Percentiles rank a stretch among this genome's conserved stretches.
phyloP scores from a whole-genome alignment of 2,888 invertebrate genomes.

The Eupithecia dodoneata region DNA sequence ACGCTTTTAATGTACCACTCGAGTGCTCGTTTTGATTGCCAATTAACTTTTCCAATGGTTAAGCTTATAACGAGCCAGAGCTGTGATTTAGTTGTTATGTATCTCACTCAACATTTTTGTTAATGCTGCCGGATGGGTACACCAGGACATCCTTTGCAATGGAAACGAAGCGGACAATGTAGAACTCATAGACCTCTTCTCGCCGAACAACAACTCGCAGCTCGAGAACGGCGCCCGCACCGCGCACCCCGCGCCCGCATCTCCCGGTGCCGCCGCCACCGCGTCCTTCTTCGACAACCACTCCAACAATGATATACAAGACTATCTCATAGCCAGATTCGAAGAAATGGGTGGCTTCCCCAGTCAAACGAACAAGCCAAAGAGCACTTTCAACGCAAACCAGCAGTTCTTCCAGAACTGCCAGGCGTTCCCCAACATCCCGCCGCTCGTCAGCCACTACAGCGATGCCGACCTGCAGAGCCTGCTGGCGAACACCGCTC shows the following conservation, averaged over 20 bases:
- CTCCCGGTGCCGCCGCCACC: slow-evolving; percentile 54
- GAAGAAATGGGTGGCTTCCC: slow-evolving; percentile 66
- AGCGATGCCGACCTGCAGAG: slow-evolving; percentile 67
- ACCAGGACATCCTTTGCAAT: slow-evolving; percentile 55
- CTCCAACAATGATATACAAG: slow-evolving; percentile 75
- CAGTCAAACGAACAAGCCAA: slow-evolving; percentile 49
- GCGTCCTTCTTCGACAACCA: slow-evolving; percentile 65
- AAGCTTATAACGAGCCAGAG: slow-evolving; percentile 12
- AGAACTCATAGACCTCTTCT: slow-evolving; percentile 62
- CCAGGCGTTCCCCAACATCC: slow-evolving; percentile 75
- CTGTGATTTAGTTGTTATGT: slow-evolving; percentile 8
- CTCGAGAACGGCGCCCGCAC: slow-evolving; percentile 68
- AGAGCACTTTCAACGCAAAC: slow-evolving; percentile 58
- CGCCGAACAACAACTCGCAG: slow-evolving; percentile 56
- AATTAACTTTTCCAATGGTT: slow-evolving; percentile 24
- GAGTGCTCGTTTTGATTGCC: slow-evolving; percentile 30
- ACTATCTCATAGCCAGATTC: slow-evolving; percentile 72
- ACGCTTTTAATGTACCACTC: slow-evolving; percentile 21
- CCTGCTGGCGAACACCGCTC: slow-evolving; percentile 59
- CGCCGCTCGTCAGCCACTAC: slow-evolving; percentile 67
- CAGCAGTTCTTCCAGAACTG: slow-evolving; percentile 74
- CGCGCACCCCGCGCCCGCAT: slow-evolving; percentile 56
- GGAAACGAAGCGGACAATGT: slow-evolving; percentile 61
- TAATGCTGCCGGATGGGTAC: slow-evolving; percentile 50
- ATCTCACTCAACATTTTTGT: slow-evolving; percentile 42